phyloP scores from a whole-genome alignment of 2,113 vertebrate genomes.

The Xyliphius kryptos region DNA sequence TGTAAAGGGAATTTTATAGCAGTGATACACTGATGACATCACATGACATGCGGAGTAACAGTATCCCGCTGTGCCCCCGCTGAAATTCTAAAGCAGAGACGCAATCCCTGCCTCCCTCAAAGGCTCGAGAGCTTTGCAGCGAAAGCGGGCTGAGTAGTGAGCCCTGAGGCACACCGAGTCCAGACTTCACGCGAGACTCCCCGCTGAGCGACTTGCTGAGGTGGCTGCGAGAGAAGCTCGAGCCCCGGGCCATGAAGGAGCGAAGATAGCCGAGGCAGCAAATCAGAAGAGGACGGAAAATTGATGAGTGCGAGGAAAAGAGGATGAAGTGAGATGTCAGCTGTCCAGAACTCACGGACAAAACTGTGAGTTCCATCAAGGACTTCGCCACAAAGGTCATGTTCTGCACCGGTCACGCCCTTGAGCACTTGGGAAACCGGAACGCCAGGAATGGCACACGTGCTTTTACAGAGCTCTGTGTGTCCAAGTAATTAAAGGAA shows the following conservation, averaged over 20 bases:
- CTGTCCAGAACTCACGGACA: no score
- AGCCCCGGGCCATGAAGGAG: constrained; percentile 48
- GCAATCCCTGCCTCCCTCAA: constrained; percentile 47
- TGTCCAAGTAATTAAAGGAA: no score
- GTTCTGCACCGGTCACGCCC: neutral
- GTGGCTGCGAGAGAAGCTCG: constrained; percentile 53
- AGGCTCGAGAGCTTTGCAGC: constrained; percentile 49
- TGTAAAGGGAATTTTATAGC: no score
- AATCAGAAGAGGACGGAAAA: constrained; percentile 18
- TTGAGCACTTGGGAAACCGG: no score
- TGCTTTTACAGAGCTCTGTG: no score
- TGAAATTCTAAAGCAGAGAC: constrained; percentile 47
- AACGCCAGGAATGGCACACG: no score
- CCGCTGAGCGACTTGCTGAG: constrained; percentile 59
- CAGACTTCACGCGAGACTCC: constrained; percentile 51
- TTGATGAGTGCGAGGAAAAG: constrained; percentile 23
- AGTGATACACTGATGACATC: no score
- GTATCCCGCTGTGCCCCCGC: neutral
- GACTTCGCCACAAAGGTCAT: constrained; percentile 11
- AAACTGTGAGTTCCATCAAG: constrained; percentile 20
- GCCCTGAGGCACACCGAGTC: constrained; percentile 50
- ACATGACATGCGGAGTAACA: no score
- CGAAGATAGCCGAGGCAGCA: constrained; percentile 3
- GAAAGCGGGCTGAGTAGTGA: constrained; percentile 49
- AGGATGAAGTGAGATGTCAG: no score